Conservation (phyloP, 2,888 invertebrate species). For the Barypeithes pellucidus region DNA sequence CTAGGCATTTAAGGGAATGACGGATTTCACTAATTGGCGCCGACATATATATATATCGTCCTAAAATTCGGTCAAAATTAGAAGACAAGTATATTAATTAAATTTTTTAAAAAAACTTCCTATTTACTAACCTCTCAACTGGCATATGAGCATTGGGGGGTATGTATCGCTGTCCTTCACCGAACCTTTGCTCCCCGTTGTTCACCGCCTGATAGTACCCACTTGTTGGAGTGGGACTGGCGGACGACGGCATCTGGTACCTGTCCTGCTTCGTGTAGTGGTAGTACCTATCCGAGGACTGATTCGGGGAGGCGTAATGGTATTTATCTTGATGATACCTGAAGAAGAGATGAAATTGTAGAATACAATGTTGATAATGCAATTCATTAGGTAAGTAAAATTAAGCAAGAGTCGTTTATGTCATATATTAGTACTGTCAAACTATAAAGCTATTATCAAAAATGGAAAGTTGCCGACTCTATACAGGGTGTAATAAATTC, state of each 20-base stretch:
- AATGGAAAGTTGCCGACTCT: no score
- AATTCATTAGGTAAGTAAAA: no score
- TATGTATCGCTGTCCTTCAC: constrained; percentile 73
- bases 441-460: no score
- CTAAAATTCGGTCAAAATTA: no score
- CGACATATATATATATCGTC: no score
- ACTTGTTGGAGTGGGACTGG: constrained; percentile 36
- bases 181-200: constrained; percentile 59
- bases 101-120: no score
- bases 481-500: no score
- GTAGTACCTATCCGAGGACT: constrained; percentile 48
- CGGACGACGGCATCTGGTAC: constrained; percentile 48
- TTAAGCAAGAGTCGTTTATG: no score
- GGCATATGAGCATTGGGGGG: constrained; percentile 82
- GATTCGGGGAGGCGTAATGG: constrained; percentile 53
- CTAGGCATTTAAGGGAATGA: no score
- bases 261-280: constrained; percentile 55
- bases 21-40: no score
- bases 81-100: neutral
- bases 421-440: no score
- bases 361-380: neutral
- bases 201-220: constrained; percentile 56
- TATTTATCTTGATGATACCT: constrained; percentile 53
- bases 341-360: constrained; percentile 20
- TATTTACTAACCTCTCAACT: constrained; percentile 76